A percentile compares a stretch with the other conserved stretches of the same genome.
Evolutionary conservation across 1,140 invertebrate genomes (phyloP).

Genomic region (Lucilia sericata): DNA sequence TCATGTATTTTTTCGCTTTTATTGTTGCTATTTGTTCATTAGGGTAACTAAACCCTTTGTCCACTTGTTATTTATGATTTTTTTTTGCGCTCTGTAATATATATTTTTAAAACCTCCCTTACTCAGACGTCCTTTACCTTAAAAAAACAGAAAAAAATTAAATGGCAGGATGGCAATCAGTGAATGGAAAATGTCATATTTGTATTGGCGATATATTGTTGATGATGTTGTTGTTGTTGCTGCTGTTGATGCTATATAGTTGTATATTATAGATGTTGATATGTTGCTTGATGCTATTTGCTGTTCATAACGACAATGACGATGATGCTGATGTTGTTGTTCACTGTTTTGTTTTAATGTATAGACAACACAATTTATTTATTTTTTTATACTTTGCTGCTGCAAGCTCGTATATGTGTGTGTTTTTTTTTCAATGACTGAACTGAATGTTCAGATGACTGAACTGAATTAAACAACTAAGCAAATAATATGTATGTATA

Average conservation of each 20-base stretch:
- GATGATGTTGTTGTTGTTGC: background rate
- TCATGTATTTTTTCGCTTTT: background rate
- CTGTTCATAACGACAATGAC: background rate
- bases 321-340: background rate
- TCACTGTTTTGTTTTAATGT: conserved; percentile 1
- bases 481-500: background rate
- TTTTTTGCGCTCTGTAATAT: background rate
- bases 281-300: background rate
- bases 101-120: background rate
- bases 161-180: conserved; percentile 4
- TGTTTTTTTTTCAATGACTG: background rate
- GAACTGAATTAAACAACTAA: conserved; percentile 9
- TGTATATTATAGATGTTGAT: background rate
- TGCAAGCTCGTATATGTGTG: no score
- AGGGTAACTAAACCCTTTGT: conserved; percentile 18
- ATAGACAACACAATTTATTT: background rate
- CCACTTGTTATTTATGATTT: conserved; percentile 2
- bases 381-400: background rate
- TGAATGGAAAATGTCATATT: conserved; percentile 2
- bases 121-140: background rate
- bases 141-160: no score
- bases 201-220: background rate
- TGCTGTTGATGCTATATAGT: background rate
- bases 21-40: background rate
- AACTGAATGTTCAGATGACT: conserved; percentile 21